A percentile compares a stretch with the other conserved stretches of the same genome.
phyloP scores from a whole-genome alignment of 2,888 invertebrate species.

The Melieria crassipennis region DNA sequence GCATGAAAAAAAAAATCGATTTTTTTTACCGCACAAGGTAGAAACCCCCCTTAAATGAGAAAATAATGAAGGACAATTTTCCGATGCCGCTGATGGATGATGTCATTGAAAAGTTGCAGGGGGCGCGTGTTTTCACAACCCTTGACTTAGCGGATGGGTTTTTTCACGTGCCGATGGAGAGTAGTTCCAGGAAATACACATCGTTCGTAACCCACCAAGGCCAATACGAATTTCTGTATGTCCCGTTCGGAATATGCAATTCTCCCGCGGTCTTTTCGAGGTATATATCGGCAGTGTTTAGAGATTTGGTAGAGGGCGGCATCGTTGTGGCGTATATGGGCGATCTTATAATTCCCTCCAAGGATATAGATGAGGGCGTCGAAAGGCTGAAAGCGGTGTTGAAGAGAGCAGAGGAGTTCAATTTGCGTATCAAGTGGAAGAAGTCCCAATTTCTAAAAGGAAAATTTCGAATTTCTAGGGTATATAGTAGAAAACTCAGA shows the following conservation, averaged over 20 bases:
- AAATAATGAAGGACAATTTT: slow-evolving; percentile 42
- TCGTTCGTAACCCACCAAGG: slow-evolving; percentile 7
- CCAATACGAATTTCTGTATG: slow-evolving; percentile 9
- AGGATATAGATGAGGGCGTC: slow-evolving; percentile 7
- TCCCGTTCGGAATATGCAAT: slow-evolving; percentile 1
- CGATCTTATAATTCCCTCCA: slow-evolving; percentile 12
- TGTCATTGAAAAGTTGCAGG: slow-evolving; percentile 36
- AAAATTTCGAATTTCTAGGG: background rate
- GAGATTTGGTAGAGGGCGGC: slow-evolving; percentile 1
- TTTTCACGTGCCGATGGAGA: slow-evolving; percentile 2
- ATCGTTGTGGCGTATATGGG: slow-evolving; percentile 13
- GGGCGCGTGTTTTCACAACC: slow-evolving; percentile 12
- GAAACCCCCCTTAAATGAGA: too few species aligned
- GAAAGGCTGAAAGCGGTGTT: background rate
- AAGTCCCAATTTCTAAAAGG: background rate
- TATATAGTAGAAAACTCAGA: background rate
- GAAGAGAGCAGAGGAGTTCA: slow-evolving; percentile 2
- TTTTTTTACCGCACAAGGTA: too few species aligned
- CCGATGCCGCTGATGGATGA: slow-evolving; percentile 42
- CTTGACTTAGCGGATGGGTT: slow-evolving; percentile 7
- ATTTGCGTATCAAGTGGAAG: slow-evolving; percentile 9
- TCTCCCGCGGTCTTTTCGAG: slow-evolving; percentile 1
- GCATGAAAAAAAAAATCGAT: too few species aligned
- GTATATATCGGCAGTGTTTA: slow-evolving; percentile 2
- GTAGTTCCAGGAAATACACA: slow-evolving; percentile 5